A percentile compares a stretch with the other conserved stretches of the same genome.
Conservation (phyloP, 2,888 invertebrate species). For the Ellobium chinense region DNA sequence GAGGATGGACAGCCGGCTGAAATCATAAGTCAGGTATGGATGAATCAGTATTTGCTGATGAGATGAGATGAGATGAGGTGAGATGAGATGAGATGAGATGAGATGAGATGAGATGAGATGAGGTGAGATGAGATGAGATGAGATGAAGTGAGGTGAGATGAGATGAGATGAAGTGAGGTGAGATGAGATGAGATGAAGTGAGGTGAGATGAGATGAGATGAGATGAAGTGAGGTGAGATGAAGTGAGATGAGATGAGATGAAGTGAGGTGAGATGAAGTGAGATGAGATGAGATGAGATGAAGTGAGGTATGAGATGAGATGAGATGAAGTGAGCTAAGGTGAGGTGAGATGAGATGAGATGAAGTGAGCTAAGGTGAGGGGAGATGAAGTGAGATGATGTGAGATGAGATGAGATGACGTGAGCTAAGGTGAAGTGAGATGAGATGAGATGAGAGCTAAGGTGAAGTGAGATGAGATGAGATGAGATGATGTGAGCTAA, state of each 20-base stretch:
- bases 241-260: not conserved
- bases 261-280: constrained; percentile 6
- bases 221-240: not conserved
- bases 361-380: too few relatives aligned
- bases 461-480: constrained; percentile 5
- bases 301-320: constrained; percentile 14
- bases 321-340: constrained; percentile 8
- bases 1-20: too few relatives aligned
- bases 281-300: not conserved
- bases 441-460: constrained; percentile 6
- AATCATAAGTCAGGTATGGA: too few relatives aligned
- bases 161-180: constrained; percentile 13
- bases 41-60: not conserved
- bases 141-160: not conserved
- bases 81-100: not conserved
- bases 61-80: not conserved
- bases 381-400: not conserved
- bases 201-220: constrained; percentile 15
- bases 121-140: not conserved
- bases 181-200: constrained; percentile 10
- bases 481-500: not conserved
- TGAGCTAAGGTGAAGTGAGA: constrained; percentile 1
- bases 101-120: not conserved
- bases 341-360: constrained; percentile 22
- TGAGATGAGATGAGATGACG: constrained; percentile 5